A percentile compares a stretch with the other conserved stretches of the same genome.
Evolutionary conservation across 2,113 vertebrate species (phyloP).

Genomic region (Pollimyrus isidori): DNA sequence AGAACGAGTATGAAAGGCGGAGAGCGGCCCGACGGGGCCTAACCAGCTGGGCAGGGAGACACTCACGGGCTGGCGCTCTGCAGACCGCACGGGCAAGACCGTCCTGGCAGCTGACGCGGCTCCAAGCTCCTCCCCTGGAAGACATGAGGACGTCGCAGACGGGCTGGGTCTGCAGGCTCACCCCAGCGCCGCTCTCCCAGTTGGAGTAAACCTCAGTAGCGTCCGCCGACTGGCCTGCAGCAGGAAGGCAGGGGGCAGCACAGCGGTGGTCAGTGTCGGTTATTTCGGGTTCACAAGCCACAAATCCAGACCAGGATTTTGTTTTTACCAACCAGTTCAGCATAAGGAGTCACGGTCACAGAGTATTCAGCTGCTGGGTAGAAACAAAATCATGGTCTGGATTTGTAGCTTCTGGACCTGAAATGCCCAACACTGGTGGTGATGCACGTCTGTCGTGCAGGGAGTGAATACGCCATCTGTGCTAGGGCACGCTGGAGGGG

Average conservation of each 20-base stretch:
- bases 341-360: too few relatives aligned
- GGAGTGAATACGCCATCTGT: neutral
- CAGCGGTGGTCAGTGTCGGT: too few relatives aligned
- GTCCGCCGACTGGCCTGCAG: constrained; percentile 20
- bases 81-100: constrained; percentile 67
- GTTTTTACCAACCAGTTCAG: too few relatives aligned
- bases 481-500: neutral
- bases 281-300: too few relatives aligned
- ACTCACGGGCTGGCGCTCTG: constrained; percentile 67
- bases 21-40: neutral
- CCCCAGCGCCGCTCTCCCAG: constrained; percentile 53
- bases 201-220: constrained; percentile 61
- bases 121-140: constrained; percentile 71
- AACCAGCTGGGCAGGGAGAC: neutral
- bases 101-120: constrained; percentile 63
- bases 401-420: too few relatives aligned
- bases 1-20: neutral
- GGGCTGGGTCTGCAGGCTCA: constrained; percentile 47
- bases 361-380: too few relatives aligned
- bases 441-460: neutral
- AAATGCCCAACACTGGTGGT: too few relatives aligned
- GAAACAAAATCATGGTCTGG: too few relatives aligned
- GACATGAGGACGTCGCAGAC: constrained; percentile 67
- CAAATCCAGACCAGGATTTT: too few relatives aligned
- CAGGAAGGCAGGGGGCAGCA: neutral